Conservation (phyloP, 2,888 invertebrate species). For the Disparrhopalites patrizii region DNA sequence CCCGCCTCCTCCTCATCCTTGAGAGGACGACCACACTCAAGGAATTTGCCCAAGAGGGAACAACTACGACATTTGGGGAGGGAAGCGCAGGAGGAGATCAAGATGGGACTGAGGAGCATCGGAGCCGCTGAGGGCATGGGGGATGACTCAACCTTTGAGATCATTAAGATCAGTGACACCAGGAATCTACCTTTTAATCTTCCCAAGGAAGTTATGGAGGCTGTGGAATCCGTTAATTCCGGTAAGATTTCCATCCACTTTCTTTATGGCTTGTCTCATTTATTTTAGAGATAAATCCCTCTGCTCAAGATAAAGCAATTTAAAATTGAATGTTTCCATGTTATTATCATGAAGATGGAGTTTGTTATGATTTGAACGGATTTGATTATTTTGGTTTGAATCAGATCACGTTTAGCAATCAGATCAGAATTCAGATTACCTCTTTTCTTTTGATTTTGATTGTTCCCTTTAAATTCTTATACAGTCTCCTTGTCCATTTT, state of each 20-base stretch:
- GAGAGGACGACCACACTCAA: conserved; percentile 34
- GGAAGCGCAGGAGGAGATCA: conserved; percentile 17
- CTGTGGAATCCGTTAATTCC: no score
- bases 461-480: no score
- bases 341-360: no score
- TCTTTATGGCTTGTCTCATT: no score
- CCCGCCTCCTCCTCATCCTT: background rate
- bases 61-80: conserved; percentile 2
- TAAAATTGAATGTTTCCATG: no score
- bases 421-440: no score
- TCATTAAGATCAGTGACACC: conserved; percentile 26
- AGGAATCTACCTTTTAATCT: conserved; percentile 21
- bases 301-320: background rate
- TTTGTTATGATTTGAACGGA: no score
- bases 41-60: conserved; percentile 46
- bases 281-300: background rate
- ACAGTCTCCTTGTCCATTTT: no score
- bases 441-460: no score
- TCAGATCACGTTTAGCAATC: no score
- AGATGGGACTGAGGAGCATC: conserved; percentile 30
- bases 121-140: conserved; percentile 12
- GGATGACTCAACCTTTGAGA: conserved; percentile 26
- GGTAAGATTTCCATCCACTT: no score
- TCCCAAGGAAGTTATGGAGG: conserved; percentile 3
- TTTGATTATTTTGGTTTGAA: no score